Base-by-base conservation (phyloP, 35 echinoderm and acorn worm species). In the Diadema setosum region DNA sequence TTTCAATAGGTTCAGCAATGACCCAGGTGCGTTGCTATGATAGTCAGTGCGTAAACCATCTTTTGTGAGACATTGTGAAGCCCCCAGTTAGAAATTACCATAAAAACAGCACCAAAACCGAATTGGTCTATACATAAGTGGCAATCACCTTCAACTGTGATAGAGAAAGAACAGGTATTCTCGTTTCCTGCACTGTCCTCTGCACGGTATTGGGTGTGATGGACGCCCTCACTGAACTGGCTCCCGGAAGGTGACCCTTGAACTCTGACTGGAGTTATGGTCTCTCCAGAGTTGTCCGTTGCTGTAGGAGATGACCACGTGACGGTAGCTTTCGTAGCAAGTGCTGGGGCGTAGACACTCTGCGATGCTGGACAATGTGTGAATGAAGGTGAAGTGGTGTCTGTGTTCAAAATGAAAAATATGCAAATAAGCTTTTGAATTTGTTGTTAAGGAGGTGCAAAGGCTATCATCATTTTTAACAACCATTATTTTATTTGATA, bases 241-340 rank as follows among this genome's bases (percentile, higher is more conserved):
- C 49, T 84, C 17, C 81, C 88, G 4, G 88, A 84, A 34, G 5
- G 39, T 18, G 44, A 45, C 14, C 88, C 88, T 16, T 36, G 8
- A 17, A 16, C 56, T 11, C 24, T 36, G 31, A 17, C 12, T 7
- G 74, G 15, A 16, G 36, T 45, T 20, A 76, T 40, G 3, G 81
- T 33, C 5, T 61, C 49, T 45, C 88, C 80, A 37, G 88, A 90
- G 45, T 90, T 90, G 59, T 90, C 88, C 3, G 81, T 35, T 14
- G 59, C 88, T 2, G 39, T 25, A 17, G 88, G 88, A 12, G 81
- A 70, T 6, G 80, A 5, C 39, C 64, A 90, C 11, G 39, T 48
- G 8, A 84, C 81, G 11, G 18, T 39, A 11, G 81, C 88, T 29
- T 56, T 46, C 12, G 57, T 84, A 4, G 37, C 45, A 0, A 81